Conservation (phyloP, 1,140 invertebrate genomes). For the Zaprionus camerounensis region DNA sequence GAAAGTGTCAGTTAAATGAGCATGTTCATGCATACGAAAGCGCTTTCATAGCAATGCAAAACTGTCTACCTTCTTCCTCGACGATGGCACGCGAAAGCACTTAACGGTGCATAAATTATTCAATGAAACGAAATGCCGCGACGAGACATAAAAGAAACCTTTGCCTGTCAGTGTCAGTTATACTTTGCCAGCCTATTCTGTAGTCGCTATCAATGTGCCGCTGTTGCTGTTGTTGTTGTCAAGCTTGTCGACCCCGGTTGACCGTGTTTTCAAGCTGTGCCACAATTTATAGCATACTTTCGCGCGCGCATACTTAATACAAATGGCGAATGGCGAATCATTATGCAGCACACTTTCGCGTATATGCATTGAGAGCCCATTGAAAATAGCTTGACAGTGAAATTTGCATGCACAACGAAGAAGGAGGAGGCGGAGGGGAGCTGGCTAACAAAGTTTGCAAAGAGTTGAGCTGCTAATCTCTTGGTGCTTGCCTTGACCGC, state of each 20-base stretch:
- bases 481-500: slow-evolving; percentile 48
- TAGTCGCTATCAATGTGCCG: slow-evolving; percentile 12
- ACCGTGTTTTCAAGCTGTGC: slow-evolving; percentile 58
- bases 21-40: slow-evolving; percentile 31
- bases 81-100: slow-evolving; percentile 43
- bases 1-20: slow-evolving; percentile 17
- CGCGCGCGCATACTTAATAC: slow-evolving; percentile 39
- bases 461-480: slow-evolving; percentile 74
- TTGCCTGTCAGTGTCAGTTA: slow-evolving; percentile 72
- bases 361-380: slow-evolving; percentile 53
- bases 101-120: slow-evolving; percentile 80
- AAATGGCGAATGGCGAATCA: background rate
- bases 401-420: slow-evolving; percentile 52
- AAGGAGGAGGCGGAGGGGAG: background rate
- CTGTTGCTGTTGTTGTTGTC: slow-evolving; percentile 24
- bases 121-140: slow-evolving; percentile 70
- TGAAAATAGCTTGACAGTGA: slow-evolving; percentile 43
- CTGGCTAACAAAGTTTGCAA: slow-evolving; percentile 53
- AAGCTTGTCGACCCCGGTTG: slow-evolving; percentile 37
- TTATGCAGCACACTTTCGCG: slow-evolving; percentile 1
- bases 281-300: slow-evolving; percentile 47
- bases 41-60: slow-evolving; percentile 30
- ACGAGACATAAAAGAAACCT: slow-evolving; percentile 63
- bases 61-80: slow-evolving; percentile 28
- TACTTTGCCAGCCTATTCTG: slow-evolving; percentile 59